Conservation (phyloP, 2,888 invertebrate species). For the Sericinus montela region DNA sequence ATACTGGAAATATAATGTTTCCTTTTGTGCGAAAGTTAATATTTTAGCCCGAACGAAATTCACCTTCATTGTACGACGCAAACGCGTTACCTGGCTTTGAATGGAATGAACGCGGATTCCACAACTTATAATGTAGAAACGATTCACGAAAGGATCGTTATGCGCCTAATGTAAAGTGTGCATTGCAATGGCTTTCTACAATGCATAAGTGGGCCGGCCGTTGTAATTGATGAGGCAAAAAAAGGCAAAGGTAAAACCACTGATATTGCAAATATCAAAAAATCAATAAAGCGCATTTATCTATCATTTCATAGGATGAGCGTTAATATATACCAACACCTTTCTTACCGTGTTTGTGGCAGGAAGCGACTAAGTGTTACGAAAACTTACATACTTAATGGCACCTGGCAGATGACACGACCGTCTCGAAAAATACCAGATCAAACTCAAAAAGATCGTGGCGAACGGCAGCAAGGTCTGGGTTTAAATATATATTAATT, state of each 20-base stretch:
- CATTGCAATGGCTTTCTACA: slow-evolving; percentile 33
- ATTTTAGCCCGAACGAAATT: slow-evolving; percentile 71
- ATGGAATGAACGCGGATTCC: slow-evolving; percentile 60
- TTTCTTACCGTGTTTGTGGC: too few relatives aligned
- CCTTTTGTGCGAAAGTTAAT: slow-evolving; percentile 73
- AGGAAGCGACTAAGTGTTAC: too few relatives aligned
- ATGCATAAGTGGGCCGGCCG: slow-evolving; percentile 55
- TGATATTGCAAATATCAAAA: background rate
- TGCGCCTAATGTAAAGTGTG: slow-evolving; percentile 42
- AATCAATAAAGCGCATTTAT: background rate
- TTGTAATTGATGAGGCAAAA: slow-evolving; percentile 54
- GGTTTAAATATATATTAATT: too few relatives aligned
- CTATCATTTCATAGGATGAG: too few relatives aligned
- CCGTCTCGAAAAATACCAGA: too few relatives aligned
- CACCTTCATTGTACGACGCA: slow-evolving; percentile 57
- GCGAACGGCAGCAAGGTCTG: too few relatives aligned
- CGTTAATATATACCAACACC: too few relatives aligned
- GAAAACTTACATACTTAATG: too few relatives aligned
- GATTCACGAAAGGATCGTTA: slow-evolving; percentile 47
- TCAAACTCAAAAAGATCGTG: too few relatives aligned
- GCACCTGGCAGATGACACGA: too few relatives aligned
- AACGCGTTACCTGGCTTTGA: slow-evolving; percentile 64
- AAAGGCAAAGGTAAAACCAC: slow-evolving; percentile 21
- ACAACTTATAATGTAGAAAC: slow-evolving; percentile 57
- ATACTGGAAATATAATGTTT: slow-evolving; percentile 75